Evolutionary conservation across 2,888 invertebrate genomes (phyloP), one percentile per base, ranked within the genome.

Genomic region (Stratiomys singularior): DNA sequence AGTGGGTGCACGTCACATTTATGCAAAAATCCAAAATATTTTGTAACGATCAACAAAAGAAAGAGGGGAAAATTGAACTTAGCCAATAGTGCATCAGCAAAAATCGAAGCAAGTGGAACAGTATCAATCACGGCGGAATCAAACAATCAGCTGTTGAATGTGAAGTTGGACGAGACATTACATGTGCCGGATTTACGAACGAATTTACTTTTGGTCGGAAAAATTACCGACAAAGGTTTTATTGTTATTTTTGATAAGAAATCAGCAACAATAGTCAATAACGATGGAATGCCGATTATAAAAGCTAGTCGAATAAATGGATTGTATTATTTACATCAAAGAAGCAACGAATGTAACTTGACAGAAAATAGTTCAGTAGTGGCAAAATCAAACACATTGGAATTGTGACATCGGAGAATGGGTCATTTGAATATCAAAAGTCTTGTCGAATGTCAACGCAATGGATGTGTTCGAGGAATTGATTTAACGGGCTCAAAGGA

Each of bases 211-310:
- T 72, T 47, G 1, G 72, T 72, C 18, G 28, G 52, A 1, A 72
- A 52, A 27, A 52, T 72, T 1, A 11, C 52, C 30, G 47, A 47
- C 18, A 52, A 52, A 56, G 72, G 52, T 27, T 23, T 25, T n/a
- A 21, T 46, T 1, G 56, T 72, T 27, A 78, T 63, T 4, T 80
- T 80, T 18, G 63, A 66, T n/a, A 71, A 56, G 18, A 11, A 27
- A 23, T 28, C 25, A n/a, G 63, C 63, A 27, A n/a, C 11, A n/a
- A 28, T 13, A 63, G 25, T 63, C 28, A 18, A 63, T 15, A 63
- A 63, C 13, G 28, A n/a, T 15, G 63, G 63, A 11, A 63, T n/a
- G 11, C 11, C 28, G 15, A 18, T n/a, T n/a, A n/a, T n/a, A n/a
- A 23, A 3, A 15, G 63, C 63, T 27, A 63, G 18, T 27, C 63